Base-by-base conservation (phyloP, 1,140 invertebrate species). In the Pissodes strobi region DNA sequence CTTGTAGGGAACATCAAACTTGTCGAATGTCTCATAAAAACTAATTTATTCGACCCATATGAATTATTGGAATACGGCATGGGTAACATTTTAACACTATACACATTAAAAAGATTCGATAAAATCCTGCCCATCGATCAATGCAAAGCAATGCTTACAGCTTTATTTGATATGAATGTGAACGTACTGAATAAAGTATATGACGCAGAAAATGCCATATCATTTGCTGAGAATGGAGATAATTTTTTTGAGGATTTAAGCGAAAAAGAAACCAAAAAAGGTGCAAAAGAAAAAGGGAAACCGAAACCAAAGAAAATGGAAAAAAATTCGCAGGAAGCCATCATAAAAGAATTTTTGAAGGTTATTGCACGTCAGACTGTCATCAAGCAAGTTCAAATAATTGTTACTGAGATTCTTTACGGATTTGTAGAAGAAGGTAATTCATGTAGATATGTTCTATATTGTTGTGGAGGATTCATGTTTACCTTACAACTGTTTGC, bases 61-160 rank as follows among this genome's bases (percentile, higher is more conserved):
- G 12, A 67, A 48, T 18, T 37, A 6, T 25, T 76, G 17, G 64
- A 56, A 1, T 53, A 67, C 23, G 51, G 65, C 21, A 72, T 73
- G 69, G 76, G 76, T 1, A 71, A 72, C 19, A 38, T 71, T 17
- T 64, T 74, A 17, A 74, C 72, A 1, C 27, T 77, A 6, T 68
- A 69, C n/a, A 25, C 67, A 23, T 62, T 73, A 17, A 69, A 72
- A 34, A 30, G 71, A 18, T 77, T 73, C 49, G 52, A 53, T 12
- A 60, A 70, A 2, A 10, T 62, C 21, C 53, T 69, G 30, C 57
- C 70, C 10, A n/a, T 64, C 0, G 58, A 70, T 0, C 49, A 27
- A n/a, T 66, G 63, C 37, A 68, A 64, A 25, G 48, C 56, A 17
- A 66, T 72, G 8, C 52, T 71, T 9, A 62, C 70, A 19, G 15